Conservation (phyloP, 1,140 invertebrate genomes). For the Drosophila jambulina region DNA sequence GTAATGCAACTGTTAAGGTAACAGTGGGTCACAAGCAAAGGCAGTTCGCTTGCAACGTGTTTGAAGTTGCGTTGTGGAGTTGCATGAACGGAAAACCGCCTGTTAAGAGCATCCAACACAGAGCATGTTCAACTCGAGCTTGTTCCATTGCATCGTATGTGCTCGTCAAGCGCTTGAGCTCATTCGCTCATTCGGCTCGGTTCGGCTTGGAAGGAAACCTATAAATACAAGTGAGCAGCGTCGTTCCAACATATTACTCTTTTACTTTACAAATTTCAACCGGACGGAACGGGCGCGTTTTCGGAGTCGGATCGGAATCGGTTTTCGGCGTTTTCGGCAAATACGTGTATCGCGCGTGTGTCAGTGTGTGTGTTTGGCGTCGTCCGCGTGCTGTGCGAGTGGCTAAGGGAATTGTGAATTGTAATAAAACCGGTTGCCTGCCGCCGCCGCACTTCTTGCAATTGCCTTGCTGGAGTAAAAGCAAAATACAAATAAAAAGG, state of each 20-base stretch:
- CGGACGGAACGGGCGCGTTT: background rate
- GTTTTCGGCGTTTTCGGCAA: conserved; percentile 11
- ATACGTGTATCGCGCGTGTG: conserved; percentile 9
- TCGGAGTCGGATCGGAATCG: conserved; percentile 1
- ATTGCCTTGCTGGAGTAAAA: background rate
- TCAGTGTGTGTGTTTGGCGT: background rate
- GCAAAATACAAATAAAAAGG: background rate
- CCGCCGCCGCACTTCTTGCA: conserved; percentile 7
- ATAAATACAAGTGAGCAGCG: background rate
- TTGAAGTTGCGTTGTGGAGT: background rate
- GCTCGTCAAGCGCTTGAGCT: background rate
- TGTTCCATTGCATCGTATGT: background rate
- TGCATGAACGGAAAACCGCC: no score
- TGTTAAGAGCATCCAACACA: background rate
- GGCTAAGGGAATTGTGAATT: conserved; percentile 9
- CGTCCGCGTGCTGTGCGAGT: conserved; percentile 8
- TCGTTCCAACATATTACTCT: no score
- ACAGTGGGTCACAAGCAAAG: no score
- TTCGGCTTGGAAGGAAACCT: background rate
- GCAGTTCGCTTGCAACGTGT: background rate
- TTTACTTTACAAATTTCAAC: background rate
- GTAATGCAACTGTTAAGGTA: no score
- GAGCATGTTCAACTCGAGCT: background rate
- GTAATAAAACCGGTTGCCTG: conserved; percentile 15
- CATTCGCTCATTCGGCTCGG: background rate